These are phyloP conservation scores for Megathymus violae DNA, from an alignment of 1,140 invertebrate species.

Conservation along the genomic window DNA sequence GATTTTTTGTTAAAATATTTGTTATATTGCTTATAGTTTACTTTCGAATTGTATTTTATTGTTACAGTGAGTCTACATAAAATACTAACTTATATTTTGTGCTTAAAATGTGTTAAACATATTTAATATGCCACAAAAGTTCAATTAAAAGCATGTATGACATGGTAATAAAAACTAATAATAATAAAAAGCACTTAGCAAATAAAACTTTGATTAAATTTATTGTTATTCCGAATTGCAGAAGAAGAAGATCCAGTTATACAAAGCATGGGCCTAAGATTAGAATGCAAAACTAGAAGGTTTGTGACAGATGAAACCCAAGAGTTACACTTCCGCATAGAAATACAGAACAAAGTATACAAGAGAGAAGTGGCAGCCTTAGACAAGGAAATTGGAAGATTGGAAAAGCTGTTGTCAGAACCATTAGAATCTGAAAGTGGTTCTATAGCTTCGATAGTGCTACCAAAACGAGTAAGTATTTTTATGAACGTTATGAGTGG, in stretches of 20 bases:
- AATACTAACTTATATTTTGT: conserved; percentile 27
- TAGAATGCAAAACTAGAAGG: conserved; percentile 93
- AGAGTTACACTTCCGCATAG: conserved; percentile 93
- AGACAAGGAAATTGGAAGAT: conserved; percentile 90
- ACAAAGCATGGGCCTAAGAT: conserved; percentile 93
- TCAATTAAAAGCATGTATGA: neutral
- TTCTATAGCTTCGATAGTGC: conserved; percentile 84
- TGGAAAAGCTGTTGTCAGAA: conserved; percentile 88
- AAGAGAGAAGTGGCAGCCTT: conserved; percentile 91
- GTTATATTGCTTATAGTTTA: no score
- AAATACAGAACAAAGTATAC: conserved; percentile 96
- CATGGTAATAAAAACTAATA: neutral
- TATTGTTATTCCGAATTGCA: conserved; percentile 42
- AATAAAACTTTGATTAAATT: neutral
- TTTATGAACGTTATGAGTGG: neutral
- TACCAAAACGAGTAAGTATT: conserved; percentile 75
- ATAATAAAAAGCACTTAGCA: neutral
- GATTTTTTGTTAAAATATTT: no score
- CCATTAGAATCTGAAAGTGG: conserved; percentile 82
- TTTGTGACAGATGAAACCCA: conserved; percentile 89
- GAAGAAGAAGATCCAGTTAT: conserved; percentile 92
- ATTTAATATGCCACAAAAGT: no score
- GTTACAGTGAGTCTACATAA: no score
- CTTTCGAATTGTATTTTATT: no score
- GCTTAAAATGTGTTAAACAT: no score